These are phyloP conservation scores for Nibea coibor DNA, from an alignment of 2,113 vertebrate species.

Conservation along the genomic window DNA sequence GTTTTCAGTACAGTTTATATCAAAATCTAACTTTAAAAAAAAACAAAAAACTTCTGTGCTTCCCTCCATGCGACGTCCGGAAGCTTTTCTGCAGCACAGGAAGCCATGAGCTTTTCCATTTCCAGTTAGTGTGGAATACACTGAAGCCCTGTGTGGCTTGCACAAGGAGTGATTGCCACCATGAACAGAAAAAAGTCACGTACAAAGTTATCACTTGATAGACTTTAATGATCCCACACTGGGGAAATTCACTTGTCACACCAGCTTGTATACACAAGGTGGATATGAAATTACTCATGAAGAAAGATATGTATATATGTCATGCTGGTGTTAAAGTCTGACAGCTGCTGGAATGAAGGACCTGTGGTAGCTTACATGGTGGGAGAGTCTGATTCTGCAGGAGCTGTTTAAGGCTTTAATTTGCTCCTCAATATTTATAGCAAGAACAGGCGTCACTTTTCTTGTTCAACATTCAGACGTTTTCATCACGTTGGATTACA, in stretches of 20 bases:
- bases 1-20: neutral
- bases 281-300: too few relatives aligned
- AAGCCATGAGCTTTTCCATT: neutral
- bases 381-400: too few relatives aligned
- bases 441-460: neutral
- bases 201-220: neutral
- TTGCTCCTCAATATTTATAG: neutral
- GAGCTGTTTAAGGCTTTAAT: too few relatives aligned
- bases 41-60: neutral
- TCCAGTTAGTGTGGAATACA: neutral
- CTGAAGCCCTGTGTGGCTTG: neutral
- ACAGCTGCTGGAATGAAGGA: too few relatives aligned
- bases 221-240: neutral
- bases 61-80: neutral
- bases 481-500: conserved; percentile 23
- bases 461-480: neutral
- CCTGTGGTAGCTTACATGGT: too few relatives aligned
- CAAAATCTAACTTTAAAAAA: neutral
- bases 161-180: too few relatives aligned
- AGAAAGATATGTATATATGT: too few relatives aligned
- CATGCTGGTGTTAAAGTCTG: too few relatives aligned
- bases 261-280: too few relatives aligned
- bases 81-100: neutral
- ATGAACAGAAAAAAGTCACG: neutral
- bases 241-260: too few relatives aligned